Conservation (phyloP, 2,797 vertebrate species). For the Sebastes trivittatus region DNA sequence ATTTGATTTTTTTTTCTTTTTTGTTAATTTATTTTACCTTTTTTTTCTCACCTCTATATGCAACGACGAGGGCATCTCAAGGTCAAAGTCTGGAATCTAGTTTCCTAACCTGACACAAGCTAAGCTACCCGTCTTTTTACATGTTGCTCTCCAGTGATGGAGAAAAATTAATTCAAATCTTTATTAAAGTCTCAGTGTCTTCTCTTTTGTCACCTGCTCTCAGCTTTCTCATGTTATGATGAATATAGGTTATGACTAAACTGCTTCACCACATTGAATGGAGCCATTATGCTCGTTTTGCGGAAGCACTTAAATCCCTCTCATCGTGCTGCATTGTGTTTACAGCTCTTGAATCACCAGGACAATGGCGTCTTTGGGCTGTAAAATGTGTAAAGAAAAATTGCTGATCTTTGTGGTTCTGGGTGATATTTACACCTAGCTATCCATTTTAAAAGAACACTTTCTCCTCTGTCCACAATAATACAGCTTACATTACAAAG, state of each 20-base stretch:
- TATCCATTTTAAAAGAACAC: background rate
- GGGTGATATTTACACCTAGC: background rate
- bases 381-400: background rate
- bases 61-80: background rate
- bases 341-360: background rate
- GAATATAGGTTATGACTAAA: background rate
- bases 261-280: conserved; percentile 4
- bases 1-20: background rate
- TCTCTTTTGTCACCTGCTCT: conserved; percentile 17
- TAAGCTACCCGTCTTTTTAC: background rate
- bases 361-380: background rate
- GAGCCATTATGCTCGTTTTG: conserved; percentile 15
- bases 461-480: background rate
- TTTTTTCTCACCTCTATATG: background rate
- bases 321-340: conserved; percentile 14
- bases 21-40: background rate
- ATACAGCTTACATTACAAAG: background rate
- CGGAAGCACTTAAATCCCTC: conserved; percentile 16
- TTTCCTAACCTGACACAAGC: background rate
- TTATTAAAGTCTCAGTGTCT: background rate
- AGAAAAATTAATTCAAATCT: background rate
- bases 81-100: background rate
- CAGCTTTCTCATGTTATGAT: background rate
- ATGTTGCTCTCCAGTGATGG: too few species aligned
- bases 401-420: background rate